Conservation (phyloP, 92 coral and sea anemone species). For the Muricea muricata region DNA sequence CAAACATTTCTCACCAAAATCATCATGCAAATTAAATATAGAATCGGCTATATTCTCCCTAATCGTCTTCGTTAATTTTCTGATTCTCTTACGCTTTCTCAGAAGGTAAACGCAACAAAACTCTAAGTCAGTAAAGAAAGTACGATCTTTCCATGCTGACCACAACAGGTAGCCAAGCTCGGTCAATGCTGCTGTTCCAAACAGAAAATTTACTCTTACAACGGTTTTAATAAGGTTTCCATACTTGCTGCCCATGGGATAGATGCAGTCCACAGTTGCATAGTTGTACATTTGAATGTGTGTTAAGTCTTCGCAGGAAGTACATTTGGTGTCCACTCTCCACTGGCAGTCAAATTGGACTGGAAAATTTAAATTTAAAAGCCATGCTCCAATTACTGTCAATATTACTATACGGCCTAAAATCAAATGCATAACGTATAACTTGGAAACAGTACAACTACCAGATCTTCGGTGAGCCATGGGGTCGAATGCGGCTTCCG, state of each 20-base stretch:
- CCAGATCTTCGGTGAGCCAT: background rate
- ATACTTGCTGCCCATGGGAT: background rate
- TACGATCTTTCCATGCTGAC: background rate
- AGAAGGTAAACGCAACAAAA: slow-evolving; percentile 7
- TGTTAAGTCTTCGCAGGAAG: background rate
- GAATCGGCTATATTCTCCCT: background rate
- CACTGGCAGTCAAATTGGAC: background rate
- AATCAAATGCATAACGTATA: background rate
- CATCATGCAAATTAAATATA: background rate
- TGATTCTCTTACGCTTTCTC: slow-evolving; percentile 14
- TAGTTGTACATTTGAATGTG: background rate
- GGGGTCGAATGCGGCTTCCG: background rate
- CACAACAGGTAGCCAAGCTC: slow-evolving; percentile 1
- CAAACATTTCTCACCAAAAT: background rate
- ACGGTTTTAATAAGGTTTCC: background rate
- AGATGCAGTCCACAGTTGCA: background rate
- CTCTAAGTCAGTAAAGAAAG: background rate
- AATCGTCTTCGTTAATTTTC: background rate
- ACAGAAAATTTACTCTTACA: background rate
- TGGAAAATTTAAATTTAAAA: background rate
- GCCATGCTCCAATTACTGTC: background rate
- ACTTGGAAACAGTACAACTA: background rate
- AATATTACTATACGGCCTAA: background rate
- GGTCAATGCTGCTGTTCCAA: background rate
- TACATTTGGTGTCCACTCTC: background rate